Percentiles rank a stretch among this genome's conserved stretches.
These are phyloP conservation scores for Dendropsophus ebraccatus DNA, from an alignment of 2,113 vertebrate species.

Conservation along the genomic window DNA sequence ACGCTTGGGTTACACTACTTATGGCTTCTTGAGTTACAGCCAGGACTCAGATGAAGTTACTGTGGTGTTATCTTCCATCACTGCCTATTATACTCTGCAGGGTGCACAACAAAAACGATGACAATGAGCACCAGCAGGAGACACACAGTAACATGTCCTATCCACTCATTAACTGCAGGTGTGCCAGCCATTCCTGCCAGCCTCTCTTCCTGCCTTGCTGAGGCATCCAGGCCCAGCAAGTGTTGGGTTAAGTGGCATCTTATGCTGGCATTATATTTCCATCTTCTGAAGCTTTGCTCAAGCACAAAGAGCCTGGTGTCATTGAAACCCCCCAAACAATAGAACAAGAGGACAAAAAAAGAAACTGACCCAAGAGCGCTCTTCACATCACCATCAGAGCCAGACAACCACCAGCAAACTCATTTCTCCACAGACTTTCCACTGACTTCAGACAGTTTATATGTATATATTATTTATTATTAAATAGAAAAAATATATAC, in stretches of 20 bases:
- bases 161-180: background rate
- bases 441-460: conserved; percentile 10
- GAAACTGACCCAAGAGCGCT: conserved; percentile 2
- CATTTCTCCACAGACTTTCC: conserved; percentile 25
- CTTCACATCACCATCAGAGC: background rate
- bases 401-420: background rate
- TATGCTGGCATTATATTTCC: conserved; percentile 25
- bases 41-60: conserved; percentile 17
- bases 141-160: background rate
- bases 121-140: conserved; percentile 16
- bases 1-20: background rate
- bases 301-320: conserved; percentile 27
- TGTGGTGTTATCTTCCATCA: conserved; percentile 33
- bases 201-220: background rate
- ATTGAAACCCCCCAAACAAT: conserved; percentile 39
- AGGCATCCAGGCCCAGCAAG: background rate
- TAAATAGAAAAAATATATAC: no score
- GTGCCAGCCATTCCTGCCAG: background rate
- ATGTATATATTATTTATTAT: no score
- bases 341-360: background rate
- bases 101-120: conserved; percentile 28
- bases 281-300: conserved; percentile 24
- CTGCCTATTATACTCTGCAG: conserved; percentile 32
- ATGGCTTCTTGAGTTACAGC: conserved; percentile 30
- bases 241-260: background rate